These are phyloP conservation scores for Oxytorus armatus DNA, from an alignment of 2,888 invertebrate species.

Conservation along the genomic window DNA sequence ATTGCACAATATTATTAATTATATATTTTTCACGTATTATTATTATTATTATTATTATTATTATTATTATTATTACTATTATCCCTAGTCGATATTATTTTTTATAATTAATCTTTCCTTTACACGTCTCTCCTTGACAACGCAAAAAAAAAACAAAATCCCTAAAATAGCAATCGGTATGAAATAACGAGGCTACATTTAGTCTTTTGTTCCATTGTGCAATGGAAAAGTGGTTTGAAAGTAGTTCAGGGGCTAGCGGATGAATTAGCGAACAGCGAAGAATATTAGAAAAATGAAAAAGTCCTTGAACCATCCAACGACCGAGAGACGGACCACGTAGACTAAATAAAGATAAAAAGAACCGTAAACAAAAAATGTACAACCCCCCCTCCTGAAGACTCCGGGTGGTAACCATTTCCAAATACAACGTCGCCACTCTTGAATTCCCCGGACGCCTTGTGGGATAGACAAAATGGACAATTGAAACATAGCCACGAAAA, in stretches of 20 bases:
- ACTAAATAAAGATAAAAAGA: constrained; percentile 15
- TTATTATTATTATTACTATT: neutral
- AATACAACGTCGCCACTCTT: no score
- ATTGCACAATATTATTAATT: neutral
- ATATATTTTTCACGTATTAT: no score
- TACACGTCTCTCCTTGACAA: constrained; percentile 46
- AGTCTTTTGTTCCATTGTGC: neutral
- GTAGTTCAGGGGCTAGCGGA: neutral
- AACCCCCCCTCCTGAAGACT: constrained; percentile 46
- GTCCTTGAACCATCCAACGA: constrained; percentile 49
- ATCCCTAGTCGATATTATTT: neutral
- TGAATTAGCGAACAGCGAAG: neutral
- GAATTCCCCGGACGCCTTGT: constrained; percentile 51
- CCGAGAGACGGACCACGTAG: constrained; percentile 51
- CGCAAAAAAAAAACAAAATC: constrained; percentile 25
- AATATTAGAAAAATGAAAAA: constrained; percentile 11
- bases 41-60: neutral
- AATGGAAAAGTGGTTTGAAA: neutral
- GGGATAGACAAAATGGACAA: constrained; percentile 35
- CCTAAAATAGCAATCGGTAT: neutral
- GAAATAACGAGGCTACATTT: neutral
- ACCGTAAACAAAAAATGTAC: constrained; percentile 23
- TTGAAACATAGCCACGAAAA: neutral
- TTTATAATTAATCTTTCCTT: constrained; percentile 34
- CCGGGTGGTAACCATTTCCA: no score